Percentiles rank a stretch among this genome's conserved stretches.
Conservation (phyloP, 2,113 vertebrate genomes). For the Taxidea taxus region DNA sequence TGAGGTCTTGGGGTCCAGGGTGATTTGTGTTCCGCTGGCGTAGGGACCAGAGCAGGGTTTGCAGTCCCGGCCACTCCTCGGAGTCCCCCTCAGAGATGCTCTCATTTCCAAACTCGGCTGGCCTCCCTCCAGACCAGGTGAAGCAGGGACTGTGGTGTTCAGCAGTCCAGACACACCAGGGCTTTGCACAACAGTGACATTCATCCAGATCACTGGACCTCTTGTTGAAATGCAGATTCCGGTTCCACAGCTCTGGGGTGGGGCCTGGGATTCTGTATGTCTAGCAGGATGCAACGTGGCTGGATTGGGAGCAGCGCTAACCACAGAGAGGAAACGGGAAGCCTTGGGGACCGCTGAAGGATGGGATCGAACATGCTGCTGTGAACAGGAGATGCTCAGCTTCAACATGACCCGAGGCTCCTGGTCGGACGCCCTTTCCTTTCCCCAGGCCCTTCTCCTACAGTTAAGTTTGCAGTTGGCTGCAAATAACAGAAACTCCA, state of each 20-base stretch:
- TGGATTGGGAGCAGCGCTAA: rapidly evolving
- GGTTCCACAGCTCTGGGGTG: not conserved
- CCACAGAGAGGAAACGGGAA: not conserved
- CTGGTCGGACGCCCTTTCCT: rapidly evolving
- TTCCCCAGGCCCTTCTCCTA: not conserved
- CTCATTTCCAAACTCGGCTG: not conserved
- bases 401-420: rapidly evolving
- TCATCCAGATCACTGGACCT: not conserved
- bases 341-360: no score
- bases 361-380: rapidly evolving
- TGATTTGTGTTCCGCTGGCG: rapidly evolving
- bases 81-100: not conserved
- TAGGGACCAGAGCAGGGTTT: no score
- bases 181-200: rapidly evolving
- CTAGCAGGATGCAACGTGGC: rapidly evolving
- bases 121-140: not conserved
- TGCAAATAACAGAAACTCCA: not conserved
- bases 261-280: not conserved
- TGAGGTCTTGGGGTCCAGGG: not conserved
- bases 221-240: not conserved
- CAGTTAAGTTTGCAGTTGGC: not conserved
- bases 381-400: not conserved
- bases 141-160: no score
- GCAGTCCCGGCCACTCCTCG: no score
- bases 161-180: not conserved